Evolutionary conservation across 2,113 vertebrate species (phyloP).

Genomic region (Podarcis cretensis): DNA sequence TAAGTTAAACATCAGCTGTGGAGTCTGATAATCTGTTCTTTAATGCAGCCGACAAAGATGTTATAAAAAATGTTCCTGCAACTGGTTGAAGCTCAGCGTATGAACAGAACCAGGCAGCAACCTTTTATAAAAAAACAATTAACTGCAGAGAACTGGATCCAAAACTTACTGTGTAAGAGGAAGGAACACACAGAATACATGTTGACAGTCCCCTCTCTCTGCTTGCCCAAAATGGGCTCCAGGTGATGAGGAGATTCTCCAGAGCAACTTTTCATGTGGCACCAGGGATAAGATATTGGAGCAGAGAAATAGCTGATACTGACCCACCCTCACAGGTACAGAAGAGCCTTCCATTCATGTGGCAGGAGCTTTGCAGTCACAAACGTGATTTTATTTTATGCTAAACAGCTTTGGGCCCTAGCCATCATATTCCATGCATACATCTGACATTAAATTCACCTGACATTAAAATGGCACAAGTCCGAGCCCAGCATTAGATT

Average conservation of each 20-base stretch:
- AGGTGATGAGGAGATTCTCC: background rate
- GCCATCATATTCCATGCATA: background rate
- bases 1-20: background rate
- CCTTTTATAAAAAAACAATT: background rate
- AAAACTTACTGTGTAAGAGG: background rate
- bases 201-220: background rate
- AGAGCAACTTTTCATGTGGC: background rate
- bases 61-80: background rate
- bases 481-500: background rate
- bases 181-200: background rate
- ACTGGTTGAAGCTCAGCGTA: conserved; percentile 22
- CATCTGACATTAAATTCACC: background rate
- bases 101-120: background rate
- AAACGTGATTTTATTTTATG: background rate
- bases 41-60: background rate
- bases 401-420: background rate
- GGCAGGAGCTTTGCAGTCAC: background rate
- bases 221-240: background rate
- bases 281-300: background rate
- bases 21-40: background rate
- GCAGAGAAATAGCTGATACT: too few species aligned
- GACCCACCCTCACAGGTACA: background rate
- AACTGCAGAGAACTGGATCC: background rate
- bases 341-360: background rate
- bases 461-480: background rate